These are phyloP conservation scores for Camponotus floridanus DNA, from an alignment of 1,140 invertebrate species.

Conservation along the genomic window DNA sequence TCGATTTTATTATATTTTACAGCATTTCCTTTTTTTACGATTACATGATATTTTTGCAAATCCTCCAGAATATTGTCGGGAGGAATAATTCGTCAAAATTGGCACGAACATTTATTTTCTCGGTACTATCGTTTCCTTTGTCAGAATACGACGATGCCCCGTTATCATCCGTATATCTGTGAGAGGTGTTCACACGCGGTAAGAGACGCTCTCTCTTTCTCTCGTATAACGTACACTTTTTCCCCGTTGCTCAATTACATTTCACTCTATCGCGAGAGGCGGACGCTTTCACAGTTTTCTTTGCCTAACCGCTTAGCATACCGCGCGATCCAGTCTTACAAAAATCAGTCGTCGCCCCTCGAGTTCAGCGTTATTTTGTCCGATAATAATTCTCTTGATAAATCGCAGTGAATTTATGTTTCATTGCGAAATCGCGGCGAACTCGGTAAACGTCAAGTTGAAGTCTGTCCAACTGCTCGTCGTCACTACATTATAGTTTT, in stretches of 20 bases:
- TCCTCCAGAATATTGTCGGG: background rate
- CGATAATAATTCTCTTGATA: conserved; percentile 8
- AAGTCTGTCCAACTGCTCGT: background rate
- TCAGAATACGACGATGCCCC: background rate
- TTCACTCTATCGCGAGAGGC: conserved; percentile 57
- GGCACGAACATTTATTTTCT: background rate
- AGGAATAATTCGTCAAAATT: background rate
- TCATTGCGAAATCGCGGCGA: background rate
- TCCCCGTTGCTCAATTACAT: conserved; percentile 57
- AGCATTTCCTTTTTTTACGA: background rate
- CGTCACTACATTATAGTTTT: background rate
- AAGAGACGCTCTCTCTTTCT: conserved; percentile 35
- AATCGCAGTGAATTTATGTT: conserved; percentile 35
- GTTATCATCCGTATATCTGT: conserved; percentile 45
- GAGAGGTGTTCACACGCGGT: conserved; percentile 28
- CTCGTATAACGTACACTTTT: conserved; percentile 29
- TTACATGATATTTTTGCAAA: background rate
- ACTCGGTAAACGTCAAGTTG: background rate
- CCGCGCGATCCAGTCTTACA: conserved; percentile 29
- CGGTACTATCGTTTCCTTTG: conserved; percentile 21
- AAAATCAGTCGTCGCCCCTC: conserved; percentile 21
- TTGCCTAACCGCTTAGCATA: conserved; percentile 15
- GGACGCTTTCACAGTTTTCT: conserved; percentile 51
- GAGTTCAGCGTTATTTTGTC: conserved; percentile 14
- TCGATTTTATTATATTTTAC: background rate